Percentiles rank a stretch among this genome's conserved stretches.
Conservation (phyloP, 2,797 vertebrate genomes). For the Enteromius anoplus region DNA sequence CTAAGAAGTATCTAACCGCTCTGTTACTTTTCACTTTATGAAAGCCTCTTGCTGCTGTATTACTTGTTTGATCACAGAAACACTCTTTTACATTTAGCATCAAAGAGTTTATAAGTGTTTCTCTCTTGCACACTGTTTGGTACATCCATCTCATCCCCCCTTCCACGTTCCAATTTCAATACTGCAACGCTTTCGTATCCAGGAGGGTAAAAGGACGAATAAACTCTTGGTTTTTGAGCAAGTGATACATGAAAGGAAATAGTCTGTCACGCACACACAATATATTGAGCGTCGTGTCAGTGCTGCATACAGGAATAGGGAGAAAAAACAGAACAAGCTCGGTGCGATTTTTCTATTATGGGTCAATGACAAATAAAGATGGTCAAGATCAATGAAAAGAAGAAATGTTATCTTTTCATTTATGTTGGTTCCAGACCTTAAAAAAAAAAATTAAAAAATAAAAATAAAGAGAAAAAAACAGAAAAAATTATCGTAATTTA, state of each 20-base stretch:
- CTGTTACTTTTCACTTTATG: slow-evolving; percentile 30
- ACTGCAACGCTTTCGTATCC: slow-evolving; percentile 22
- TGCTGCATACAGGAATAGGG: slow-evolving; percentile 23
- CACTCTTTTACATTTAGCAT: slow-evolving; percentile 49
- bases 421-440: background rate
- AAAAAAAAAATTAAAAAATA: too few relatives aligned
- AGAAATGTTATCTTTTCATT: background rate
- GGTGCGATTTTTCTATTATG: background rate
- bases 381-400: background rate
- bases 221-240: slow-evolving; percentile 47
- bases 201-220: slow-evolving; percentile 46
- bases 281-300: slow-evolving; percentile 38
- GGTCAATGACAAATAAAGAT: slow-evolving; percentile 14
- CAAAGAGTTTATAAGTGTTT: slow-evolving; percentile 48
- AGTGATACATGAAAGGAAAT: slow-evolving; percentile 53
- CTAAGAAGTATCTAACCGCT: slow-evolving; percentile 32
- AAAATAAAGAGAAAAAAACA: background rate
- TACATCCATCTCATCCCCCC: slow-evolving; percentile 16
- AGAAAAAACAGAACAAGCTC: slow-evolving; percentile 1
- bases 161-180: slow-evolving; percentile 41
- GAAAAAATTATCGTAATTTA: too few relatives aligned
- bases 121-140: slow-evolving; percentile 5
- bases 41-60: slow-evolving; percentile 41
- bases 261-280: slow-evolving; percentile 27
- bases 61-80: slow-evolving; percentile 59